These are phyloP conservation scores for Phrixothrix hirtus DNA, from an alignment of 2,888 invertebrate species.

Conservation along the genomic window DNA sequence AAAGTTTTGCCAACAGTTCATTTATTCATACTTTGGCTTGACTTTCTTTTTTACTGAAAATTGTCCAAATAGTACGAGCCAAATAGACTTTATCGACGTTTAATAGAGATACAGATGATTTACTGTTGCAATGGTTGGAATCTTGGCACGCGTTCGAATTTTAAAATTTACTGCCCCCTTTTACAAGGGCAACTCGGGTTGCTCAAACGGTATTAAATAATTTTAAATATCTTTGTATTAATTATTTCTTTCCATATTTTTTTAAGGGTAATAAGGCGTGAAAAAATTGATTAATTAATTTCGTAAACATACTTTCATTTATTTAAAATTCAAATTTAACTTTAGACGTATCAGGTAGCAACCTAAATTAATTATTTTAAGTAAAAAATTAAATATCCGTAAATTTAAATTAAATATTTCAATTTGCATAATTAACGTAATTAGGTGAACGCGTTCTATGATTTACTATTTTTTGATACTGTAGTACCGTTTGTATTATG, in stretches of 20 bases:
- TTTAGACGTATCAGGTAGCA: not conserved
- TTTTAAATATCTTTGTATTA: too few species aligned
- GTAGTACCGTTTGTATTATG: too few species aligned
- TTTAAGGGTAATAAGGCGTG: too few species aligned
- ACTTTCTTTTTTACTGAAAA: too few species aligned
- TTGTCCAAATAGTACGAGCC: not conserved
- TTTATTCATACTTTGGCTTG: not conserved
- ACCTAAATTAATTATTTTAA: constrained; percentile 2
- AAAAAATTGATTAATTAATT: too few species aligned
- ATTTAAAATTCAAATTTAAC: not conserved
- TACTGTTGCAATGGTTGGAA: constrained; percentile 5
- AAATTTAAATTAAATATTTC: not conserved
- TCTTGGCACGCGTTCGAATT: constrained; percentile 11
- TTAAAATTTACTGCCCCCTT: constrained; percentile 14
- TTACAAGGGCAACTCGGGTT: constrained; percentile 9
- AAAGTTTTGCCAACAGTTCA: not conserved
- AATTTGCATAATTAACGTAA: constrained; percentile 3
- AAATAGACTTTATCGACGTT: not conserved
- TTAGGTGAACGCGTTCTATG: not conserved
- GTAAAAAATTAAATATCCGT: constrained; percentile 1
- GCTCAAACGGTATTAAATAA: too few species aligned
- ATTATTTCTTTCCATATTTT: too few species aligned
- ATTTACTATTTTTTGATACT: too few species aligned
- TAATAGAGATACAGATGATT: constrained; percentile 2
- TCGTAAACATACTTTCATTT: too few species aligned